A percentile compares a stretch with the other conserved stretches of the same genome.
Evolutionary conservation across 1,140 invertebrate genomes (phyloP).

Genomic region (Drosophila nikananu): DNA sequence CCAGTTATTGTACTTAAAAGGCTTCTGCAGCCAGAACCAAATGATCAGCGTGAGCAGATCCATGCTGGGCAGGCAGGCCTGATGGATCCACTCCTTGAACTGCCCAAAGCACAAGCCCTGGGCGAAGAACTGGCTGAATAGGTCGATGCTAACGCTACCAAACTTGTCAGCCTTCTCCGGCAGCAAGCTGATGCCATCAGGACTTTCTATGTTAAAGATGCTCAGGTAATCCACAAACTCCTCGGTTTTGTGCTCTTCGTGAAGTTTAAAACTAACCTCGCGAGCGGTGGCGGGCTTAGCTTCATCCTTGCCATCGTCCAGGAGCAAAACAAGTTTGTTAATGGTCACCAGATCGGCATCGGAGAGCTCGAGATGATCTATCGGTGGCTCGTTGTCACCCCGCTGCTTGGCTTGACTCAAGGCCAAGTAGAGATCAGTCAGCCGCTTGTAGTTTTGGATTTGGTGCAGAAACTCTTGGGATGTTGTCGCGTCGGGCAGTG

Average conservation of each 20-base stretch:
- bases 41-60: constrained; percentile 77
- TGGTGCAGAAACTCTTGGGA: constrained; percentile 49
- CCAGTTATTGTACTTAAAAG: constrained; percentile 76
- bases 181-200: constrained; percentile 49
- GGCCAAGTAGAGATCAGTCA: constrained; percentile 69
- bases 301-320: constrained; percentile 42
- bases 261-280: constrained; percentile 66
- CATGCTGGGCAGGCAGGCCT: constrained; percentile 60
- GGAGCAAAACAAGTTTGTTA: constrained; percentile 75
- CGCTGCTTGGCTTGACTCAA: constrained; percentile 32
- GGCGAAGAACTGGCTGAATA: constrained; percentile 71
- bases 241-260: constrained; percentile 54
- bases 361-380: constrained; percentile 63
- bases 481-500: not conserved
- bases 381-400: constrained; percentile 29
- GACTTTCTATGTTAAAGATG: constrained; percentile 68
- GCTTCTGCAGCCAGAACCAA: constrained; percentile 80
- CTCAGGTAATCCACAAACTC: constrained; percentile 79
- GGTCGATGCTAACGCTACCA: constrained; percentile 64
- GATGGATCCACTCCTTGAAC: constrained; percentile 63
- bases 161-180: constrained; percentile 55
- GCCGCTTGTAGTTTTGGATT: constrained; percentile 71
- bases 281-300: constrained; percentile 32
- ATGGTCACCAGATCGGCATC: constrained; percentile 79
- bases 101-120: constrained; percentile 61